These are phyloP conservation scores for Xestia ashworthii DNA, from an alignment of 2,888 invertebrate genomes.

Conservation along the genomic window DNA sequence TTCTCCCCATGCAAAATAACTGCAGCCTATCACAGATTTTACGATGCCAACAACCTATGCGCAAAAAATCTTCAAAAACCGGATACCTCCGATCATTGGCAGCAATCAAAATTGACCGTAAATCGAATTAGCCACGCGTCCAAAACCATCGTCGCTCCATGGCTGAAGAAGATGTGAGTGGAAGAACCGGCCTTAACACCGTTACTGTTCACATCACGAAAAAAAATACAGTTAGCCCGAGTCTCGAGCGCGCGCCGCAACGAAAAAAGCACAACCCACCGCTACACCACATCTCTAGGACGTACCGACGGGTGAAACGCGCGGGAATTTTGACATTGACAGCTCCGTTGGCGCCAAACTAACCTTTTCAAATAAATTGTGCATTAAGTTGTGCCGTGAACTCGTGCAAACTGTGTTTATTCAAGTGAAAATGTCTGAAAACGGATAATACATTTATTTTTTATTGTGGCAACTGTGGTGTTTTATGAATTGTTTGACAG, in stretches of 20 bases:
- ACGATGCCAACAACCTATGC: slow-evolving; percentile 63
- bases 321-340: slow-evolving; percentile 84
- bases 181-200: slow-evolving; percentile 84
- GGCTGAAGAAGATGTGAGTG: slow-evolving; percentile 77
- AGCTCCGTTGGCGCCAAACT: slow-evolving; percentile 76
- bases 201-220: slow-evolving; percentile 87
- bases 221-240: slow-evolving; percentile 88
- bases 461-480: slow-evolving; percentile 71
- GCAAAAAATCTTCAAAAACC: slow-evolving; percentile 58
- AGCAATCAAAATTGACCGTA: slow-evolving; percentile 66
- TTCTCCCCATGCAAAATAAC: slow-evolving; percentile 64
- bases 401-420: slow-evolving; percentile 66
- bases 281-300: slow-evolving; percentile 84
- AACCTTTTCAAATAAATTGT: slow-evolving; percentile 60
- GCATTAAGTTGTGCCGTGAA: slow-evolving; percentile 61
- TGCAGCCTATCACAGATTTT: slow-evolving; percentile 58
- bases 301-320: slow-evolving; percentile 79
- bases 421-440: slow-evolving; percentile 77
- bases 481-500: slow-evolving; percentile 73
- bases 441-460: slow-evolving; percentile 75
- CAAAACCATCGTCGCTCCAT: slow-evolving; percentile 71
- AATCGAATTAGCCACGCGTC: slow-evolving; percentile 74
- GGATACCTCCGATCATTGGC: slow-evolving; percentile 65
- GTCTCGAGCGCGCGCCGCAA: slow-evolving; percentile 79
- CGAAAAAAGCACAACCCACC: slow-evolving; percentile 87